Conservation (phyloP, 2,797 vertebrate species). For the Syngnathus acus region DNA sequence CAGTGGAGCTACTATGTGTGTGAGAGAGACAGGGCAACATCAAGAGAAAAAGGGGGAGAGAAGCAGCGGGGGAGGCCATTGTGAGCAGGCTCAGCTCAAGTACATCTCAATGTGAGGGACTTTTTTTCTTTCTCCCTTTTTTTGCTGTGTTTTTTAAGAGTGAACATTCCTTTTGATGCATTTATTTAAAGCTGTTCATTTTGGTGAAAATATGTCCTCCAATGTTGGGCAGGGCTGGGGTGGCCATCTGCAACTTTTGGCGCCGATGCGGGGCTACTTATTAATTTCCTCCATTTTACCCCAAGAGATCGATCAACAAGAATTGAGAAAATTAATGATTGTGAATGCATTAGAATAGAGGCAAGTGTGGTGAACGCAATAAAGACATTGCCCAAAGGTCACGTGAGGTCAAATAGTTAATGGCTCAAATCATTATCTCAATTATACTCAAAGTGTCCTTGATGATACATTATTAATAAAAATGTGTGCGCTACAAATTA, state of each 20-base stretch:
- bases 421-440: conserved; percentile 21
- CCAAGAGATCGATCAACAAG: too few species aligned
- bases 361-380: conserved; percentile 19
- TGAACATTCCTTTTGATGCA: conserved; percentile 34
- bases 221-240: too few species aligned
- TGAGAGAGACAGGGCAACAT: conserved; percentile 37
- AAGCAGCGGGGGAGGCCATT: conserved; percentile 18
- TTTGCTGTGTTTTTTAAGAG: conserved; percentile 33
- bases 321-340: conserved; percentile 15
- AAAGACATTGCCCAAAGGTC: conserved; percentile 18
- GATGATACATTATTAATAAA: background rate
- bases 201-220: conserved; percentile 26
- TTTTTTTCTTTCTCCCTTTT: conserved; percentile 23
- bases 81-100: conserved; percentile 48
- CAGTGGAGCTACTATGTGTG: conserved; percentile 52
- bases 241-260: too few species aligned
- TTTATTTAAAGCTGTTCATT: background rate
- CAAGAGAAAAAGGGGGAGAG: conserved; percentile 40
- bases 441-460: background rate
- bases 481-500: background rate
- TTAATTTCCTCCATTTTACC: too few species aligned
- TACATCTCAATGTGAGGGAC: conserved; percentile 58
- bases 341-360: conserved; percentile 19
- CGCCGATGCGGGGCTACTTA: too few species aligned
- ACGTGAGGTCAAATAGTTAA: background rate